A percentile compares a stretch with the other conserved stretches of the same genome.
These are phyloP conservation scores for Ptilorrhoa leucosticta DNA, from an alignment of 2,113 vertebrate genomes.

Conservation along the genomic window DNA sequence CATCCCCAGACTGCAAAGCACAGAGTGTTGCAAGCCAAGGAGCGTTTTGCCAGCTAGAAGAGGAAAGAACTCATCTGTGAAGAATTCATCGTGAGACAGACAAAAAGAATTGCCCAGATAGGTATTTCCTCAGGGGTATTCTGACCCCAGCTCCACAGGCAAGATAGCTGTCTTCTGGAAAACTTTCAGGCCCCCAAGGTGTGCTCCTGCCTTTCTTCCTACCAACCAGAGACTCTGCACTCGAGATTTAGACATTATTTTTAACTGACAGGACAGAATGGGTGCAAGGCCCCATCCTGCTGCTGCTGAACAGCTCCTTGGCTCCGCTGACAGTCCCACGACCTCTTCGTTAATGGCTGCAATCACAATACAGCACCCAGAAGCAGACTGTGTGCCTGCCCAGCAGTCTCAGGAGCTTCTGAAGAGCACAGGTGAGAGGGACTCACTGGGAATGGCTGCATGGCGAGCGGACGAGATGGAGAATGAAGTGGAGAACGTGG, in stretches of 20 bases:
- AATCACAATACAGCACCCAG: neutral
- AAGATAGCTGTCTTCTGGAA: neutral
- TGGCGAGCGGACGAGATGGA: neutral
- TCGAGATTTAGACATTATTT: fast-evolving
- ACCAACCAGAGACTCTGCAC: neutral
- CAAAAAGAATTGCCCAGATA: neutral
- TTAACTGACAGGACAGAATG: neutral
- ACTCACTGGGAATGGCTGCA: neutral
- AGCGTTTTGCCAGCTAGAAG: neutral
- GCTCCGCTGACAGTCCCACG: neutral
- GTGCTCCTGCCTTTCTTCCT: neutral
- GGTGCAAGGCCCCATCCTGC: neutral
- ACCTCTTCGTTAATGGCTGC: neutral
- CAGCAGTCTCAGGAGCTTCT: neutral
- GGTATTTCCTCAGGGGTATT: neutral
- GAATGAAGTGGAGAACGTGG: neutral
- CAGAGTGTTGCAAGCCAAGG: neutral
- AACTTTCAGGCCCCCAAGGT: neutral
- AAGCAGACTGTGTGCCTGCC: neutral
- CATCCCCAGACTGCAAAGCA: neutral
- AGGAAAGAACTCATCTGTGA: neutral
- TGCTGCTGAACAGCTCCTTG: neutral
- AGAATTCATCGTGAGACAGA: neutral
- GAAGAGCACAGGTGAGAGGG: neutral
- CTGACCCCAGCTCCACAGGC: neutral